Evolutionary conservation across 2,113 vertebrate genomes (phyloP), one percentile per base, ranked within the genome.

Genomic region (Dissostichus mawsoni): DNA sequence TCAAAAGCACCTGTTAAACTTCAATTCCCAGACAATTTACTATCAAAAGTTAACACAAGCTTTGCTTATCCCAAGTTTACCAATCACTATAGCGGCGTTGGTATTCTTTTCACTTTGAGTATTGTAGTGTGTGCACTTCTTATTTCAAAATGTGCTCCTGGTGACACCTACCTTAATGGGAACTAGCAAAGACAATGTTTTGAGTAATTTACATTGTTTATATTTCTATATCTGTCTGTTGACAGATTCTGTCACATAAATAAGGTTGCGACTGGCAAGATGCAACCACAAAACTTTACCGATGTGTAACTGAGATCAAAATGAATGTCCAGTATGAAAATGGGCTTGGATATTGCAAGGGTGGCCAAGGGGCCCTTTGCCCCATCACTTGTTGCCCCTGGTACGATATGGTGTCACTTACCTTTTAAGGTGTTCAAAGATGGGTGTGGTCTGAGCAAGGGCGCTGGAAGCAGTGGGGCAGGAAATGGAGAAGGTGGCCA

Each of bases 1-100:
- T 41, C 5, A n/a, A 72, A 57, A 50, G 66, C 74, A 69, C 41
- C 77, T 83, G 70, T 11, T 79, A 18, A 73, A 69, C 51, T 23
- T 16, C n/a, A 4, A 1, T 13, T 14, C 9, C 50, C 6, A 16
- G n/a, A 17, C 25, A 18, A 77, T 44, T 0, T 20, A 23, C n/a
- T 16, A 10, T 11, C 4, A 55, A 12, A 61, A 20, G 48, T 25
- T 56, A 1, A 3, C 17, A 41, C 1, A 3, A 53, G 5, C 1
- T 16, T 48, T 0, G 3, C 17, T 33, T 72, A 41, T 41, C 2
- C 41, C 10, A 10, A 4, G 11, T 23, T n/a, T 52, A 13, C 55
- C 52, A n/a, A 17, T 17, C 9, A 18, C 52, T 0, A 55, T n/a
- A 55, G 52, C n/a, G 8, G 11, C 52, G 55, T 11, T 13, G 55